phyloP scores from a whole-genome alignment of 2,888 invertebrate genomes.

The Geophilus truncorum region DNA sequence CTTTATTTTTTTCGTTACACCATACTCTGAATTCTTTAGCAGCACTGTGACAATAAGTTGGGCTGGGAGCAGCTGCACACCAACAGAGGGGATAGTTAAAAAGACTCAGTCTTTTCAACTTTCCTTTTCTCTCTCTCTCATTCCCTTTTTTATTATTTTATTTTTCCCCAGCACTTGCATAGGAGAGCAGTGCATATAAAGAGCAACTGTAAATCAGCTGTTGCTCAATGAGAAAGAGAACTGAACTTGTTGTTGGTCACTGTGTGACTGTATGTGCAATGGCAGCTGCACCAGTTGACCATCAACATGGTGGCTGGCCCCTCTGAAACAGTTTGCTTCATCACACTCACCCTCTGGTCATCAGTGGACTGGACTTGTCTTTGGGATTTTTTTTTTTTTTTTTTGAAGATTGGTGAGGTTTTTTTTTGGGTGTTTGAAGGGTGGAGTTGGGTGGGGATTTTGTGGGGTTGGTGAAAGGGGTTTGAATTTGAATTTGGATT shows the following conservation, averaged over 20 bases:
- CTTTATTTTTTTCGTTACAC: conserved; percentile 13
- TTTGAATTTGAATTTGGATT: conserved; percentile 1
- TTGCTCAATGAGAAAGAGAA: neutral
- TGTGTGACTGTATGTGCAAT: neutral
- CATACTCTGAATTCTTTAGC: conserved; percentile 17
- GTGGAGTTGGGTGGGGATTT: neutral
- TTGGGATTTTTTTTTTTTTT: neutral
- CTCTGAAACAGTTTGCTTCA: neutral
- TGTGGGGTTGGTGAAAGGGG: neutral
- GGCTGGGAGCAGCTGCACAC: neutral
- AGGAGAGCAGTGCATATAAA: conserved; percentile 28
- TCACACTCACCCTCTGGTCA: neutral
- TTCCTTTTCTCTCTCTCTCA: neutral
- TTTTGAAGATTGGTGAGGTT: neutral
- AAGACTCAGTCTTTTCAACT: neutral
- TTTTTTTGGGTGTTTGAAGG: neutral
- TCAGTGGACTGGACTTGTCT: neutral
- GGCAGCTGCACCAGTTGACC: conserved; percentile 4
- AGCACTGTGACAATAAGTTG: conserved; percentile 13
- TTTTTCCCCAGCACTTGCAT: neutral
- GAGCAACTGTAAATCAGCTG: conserved; percentile 23
- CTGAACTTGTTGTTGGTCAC: neutral
- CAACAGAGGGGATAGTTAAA: neutral
- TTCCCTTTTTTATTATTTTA: conserved; percentile 9
- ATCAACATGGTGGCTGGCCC: neutral